Conservation (phyloP, 2,888 invertebrate genomes). For the Melanotus villosus region DNA sequence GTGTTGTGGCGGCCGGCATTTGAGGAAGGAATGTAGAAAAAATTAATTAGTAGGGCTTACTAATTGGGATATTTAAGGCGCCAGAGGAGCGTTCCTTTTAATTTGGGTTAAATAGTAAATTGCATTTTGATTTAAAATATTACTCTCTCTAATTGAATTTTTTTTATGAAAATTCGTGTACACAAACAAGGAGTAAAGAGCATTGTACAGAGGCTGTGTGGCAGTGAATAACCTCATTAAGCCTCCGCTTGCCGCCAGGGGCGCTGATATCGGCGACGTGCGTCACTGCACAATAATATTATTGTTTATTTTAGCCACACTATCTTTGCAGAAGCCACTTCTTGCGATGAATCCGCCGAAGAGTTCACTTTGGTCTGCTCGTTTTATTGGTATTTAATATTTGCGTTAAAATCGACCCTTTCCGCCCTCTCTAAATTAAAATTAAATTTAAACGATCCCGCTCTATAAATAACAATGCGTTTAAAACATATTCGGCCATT, state of each 20-base stretch:
- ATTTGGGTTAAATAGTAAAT: slow-evolving; percentile 27
- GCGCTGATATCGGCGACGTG: slow-evolving; percentile 38
- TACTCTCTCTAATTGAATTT: slow-evolving; percentile 38
- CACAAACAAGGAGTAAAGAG: slow-evolving; percentile 43
- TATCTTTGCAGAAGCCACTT: slow-evolving; percentile 30
- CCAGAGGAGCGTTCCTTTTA: slow-evolving; percentile 23
- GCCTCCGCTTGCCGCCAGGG: slow-evolving; percentile 39
- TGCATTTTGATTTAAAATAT: slow-evolving; percentile 38
- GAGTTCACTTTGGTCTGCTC: neutral
- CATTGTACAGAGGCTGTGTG: slow-evolving; percentile 43
- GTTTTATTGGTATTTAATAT: neutral
- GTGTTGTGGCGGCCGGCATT: no score
- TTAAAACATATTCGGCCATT: slow-evolving; percentile 12
- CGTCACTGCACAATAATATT: slow-evolving; percentile 44
- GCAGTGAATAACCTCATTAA: slow-evolving; percentile 52
- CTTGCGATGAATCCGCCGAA: slow-evolving; percentile 6
- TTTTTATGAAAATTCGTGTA: slow-evolving; percentile 44
- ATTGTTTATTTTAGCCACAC: slow-evolving; percentile 41
- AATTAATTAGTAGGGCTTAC: slow-evolving; percentile 20
- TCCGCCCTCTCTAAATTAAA: neutral
- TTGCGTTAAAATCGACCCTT: neutral
- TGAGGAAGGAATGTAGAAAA: slow-evolving; percentile 4
- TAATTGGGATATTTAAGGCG: slow-evolving; percentile 21
- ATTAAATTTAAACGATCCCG: slow-evolving; percentile 5
- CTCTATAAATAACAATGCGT: slow-evolving; percentile 14